Evolutionary conservation across 2,113 vertebrate genomes (phyloP).

Genomic region (Cinclus mexicanus): DNA sequence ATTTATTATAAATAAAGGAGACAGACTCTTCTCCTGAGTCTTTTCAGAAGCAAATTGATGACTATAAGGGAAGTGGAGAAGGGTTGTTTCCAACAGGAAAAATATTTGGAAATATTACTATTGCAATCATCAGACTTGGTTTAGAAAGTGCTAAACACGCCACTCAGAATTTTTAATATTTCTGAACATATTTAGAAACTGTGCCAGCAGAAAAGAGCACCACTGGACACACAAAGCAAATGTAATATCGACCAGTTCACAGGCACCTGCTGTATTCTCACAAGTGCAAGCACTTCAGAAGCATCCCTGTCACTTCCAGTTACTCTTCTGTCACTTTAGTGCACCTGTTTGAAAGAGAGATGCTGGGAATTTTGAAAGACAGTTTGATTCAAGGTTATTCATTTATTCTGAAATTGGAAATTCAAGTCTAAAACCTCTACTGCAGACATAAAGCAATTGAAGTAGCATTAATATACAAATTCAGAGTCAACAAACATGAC

Average conservation of each 20-base stretch:
- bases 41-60: constrained; percentile 1
- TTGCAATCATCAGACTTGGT: background rate
- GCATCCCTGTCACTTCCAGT: background rate
- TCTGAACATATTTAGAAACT: background rate
- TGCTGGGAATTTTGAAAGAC: background rate
- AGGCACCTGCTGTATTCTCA: background rate
- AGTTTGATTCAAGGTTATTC: background rate
- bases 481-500: background rate
- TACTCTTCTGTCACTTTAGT: background rate
- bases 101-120: background rate
- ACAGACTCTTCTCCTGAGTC: background rate
- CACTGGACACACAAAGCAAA: background rate
- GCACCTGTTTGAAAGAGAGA: background rate
- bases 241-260: background rate
- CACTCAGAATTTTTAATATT: background rate
- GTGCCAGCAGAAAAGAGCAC: background rate
- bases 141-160: background rate
- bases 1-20: constrained; percentile 47
- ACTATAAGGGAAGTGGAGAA: background rate
- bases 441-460: background rate
- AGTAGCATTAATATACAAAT: background rate
- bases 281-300: background rate
- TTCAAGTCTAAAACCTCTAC: background rate
- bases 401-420: constrained; percentile 22
- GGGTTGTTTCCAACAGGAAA: background rate